A percentile compares a stretch with the other conserved stretches of the same genome.
phyloP scores from a whole-genome alignment of 2,797 vertebrate species.

The Tiaroga cobitis region DNA sequence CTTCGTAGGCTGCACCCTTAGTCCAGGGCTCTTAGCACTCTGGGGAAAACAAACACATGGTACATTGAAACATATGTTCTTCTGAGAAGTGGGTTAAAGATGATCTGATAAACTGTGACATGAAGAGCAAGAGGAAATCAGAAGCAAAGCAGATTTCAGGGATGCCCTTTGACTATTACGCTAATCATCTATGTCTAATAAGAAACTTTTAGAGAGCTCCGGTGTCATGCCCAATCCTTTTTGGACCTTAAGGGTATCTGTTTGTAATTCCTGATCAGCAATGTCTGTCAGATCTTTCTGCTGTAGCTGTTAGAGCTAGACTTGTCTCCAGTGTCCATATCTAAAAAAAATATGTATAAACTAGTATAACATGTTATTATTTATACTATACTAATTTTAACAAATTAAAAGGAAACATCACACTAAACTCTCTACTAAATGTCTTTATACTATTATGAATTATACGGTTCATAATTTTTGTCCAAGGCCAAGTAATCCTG shows the following conservation, averaged over 20 bases:
- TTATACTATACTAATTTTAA: not conserved
- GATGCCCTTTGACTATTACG: slow-evolving; percentile 62
- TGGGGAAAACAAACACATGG: slow-evolving; percentile 99
- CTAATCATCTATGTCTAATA: not conserved
- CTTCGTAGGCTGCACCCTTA: slow-evolving; percentile 98
- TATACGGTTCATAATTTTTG: not conserved
- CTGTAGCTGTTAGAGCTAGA: not conserved
- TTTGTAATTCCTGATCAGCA: not conserved
- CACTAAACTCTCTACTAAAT: not conserved
- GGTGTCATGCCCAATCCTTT: not conserved
- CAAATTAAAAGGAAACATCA: not conserved
- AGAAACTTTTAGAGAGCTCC: not conserved
- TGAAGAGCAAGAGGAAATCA: slow-evolving; percentile 44
- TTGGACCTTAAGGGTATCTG: not conserved
- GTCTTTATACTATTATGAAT: not conserved
- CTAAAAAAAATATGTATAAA: not conserved
- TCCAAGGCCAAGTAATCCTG: not conserved
- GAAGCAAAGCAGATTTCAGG: slow-evolving; percentile 71
- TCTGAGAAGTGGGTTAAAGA: slow-evolving; percentile 73
- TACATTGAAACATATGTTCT: slow-evolving; percentile 92
- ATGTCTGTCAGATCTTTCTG: not conserved
- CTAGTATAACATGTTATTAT: not conserved
- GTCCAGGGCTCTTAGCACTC: slow-evolving; percentile 99
- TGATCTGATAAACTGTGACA: slow-evolving; percentile 66
- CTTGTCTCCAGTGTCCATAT: not conserved